Conservation (phyloP, 2,888 invertebrate species). For the Drosophila acutilabella region DNA sequence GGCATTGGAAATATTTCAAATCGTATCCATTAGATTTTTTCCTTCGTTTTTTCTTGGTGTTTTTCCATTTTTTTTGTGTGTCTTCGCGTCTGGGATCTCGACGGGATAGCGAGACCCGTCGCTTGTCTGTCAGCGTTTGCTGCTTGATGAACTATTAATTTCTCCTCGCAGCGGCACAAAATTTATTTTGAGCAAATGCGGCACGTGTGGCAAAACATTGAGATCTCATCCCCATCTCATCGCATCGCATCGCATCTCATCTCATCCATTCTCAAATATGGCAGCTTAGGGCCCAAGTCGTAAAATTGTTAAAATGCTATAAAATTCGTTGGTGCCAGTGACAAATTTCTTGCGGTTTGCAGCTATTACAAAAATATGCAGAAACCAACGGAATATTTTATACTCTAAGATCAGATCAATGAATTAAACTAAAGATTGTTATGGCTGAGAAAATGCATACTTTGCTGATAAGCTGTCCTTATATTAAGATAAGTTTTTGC, state of each 20-base stretch:
- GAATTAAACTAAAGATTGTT: neutral
- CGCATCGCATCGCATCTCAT: neutral
- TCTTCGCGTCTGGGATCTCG: constrained; percentile 58
- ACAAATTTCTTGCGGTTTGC: constrained; percentile 21
- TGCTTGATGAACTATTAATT: constrained; percentile 77
- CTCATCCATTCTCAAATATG: constrained; percentile 33
- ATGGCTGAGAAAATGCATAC: neutral
- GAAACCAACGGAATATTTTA: neutral
- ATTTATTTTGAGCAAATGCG: constrained; percentile 57
- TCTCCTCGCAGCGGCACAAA: constrained; percentile 30
- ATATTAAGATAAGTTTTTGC: too few relatives aligned
- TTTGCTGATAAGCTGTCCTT: too few relatives aligned
- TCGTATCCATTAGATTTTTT: constrained; percentile 6
- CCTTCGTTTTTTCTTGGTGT: neutral
- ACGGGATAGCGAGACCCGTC: constrained; percentile 51
- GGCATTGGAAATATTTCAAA: constrained; percentile 21
- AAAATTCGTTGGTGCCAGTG: constrained; percentile 5
- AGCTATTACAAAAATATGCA: neutral
- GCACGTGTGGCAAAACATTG: constrained; percentile 67
- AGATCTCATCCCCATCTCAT: neutral
- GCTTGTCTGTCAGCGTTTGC: constrained; percentile 65
- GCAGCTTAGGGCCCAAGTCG: constrained; percentile 45
- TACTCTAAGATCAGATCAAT: neutral
- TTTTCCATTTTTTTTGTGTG: constrained; percentile 26
- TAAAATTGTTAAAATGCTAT: constrained; percentile 29